Evolutionary conservation across 2,113 vertebrate species (phyloP).

Genomic region (Callaeas wilsoni): DNA sequence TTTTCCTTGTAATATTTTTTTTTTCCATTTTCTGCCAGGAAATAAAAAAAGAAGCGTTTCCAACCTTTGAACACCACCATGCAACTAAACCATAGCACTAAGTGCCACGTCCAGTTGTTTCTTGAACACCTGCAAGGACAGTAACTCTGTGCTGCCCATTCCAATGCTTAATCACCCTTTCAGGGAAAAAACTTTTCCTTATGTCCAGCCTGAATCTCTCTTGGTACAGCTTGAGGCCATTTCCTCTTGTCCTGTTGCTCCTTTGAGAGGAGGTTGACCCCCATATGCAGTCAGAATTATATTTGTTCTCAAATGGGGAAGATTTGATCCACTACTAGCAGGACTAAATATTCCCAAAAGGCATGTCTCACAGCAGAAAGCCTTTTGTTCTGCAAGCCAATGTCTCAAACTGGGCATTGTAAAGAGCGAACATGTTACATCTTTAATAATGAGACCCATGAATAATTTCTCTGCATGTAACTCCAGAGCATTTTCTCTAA

Average conservation of each 20-base stretch:
- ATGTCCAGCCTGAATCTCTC: background rate
- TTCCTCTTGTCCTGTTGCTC: background rate
- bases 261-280: fast-evolving
- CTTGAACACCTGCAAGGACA: background rate
- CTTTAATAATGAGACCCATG: background rate
- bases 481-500: background rate
- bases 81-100: background rate
- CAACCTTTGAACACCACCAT: background rate
- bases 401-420: background rate
- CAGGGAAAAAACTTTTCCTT: background rate
- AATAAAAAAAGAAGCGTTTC: background rate
- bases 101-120: fast-evolving
- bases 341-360: background rate
- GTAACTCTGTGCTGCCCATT: background rate
- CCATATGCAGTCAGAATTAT: background rate
- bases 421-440: background rate
- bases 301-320: background rate
- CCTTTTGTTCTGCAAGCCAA: background rate
- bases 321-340: background rate
- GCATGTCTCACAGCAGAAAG: background rate
- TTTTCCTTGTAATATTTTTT: background rate
- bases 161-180: background rate
- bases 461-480: background rate
- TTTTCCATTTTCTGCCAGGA: background rate
- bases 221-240: background rate